Evolutionary conservation across 2,888 invertebrate genomes (phyloP).

Genomic region (Chalcosyrphus nemorum): DNA sequence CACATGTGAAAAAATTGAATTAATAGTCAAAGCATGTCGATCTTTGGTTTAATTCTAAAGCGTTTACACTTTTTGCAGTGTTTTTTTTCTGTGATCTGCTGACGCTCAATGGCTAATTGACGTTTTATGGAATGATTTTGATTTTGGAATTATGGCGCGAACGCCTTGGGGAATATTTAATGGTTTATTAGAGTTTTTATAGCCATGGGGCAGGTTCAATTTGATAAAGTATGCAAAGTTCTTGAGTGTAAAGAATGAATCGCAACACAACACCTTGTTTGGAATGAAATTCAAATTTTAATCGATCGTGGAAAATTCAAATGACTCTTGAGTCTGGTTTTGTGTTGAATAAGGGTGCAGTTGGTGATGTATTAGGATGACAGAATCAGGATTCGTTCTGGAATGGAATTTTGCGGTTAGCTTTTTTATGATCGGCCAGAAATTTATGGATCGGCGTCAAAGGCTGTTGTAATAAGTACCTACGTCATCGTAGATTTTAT

Average conservation of each 20-base stretch:
- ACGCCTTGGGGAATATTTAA: conserved; percentile 15
- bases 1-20: conserved; percentile 3
- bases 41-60: conserved; percentile 55
- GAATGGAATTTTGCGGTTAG: no score
- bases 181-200: conserved; percentile 11
- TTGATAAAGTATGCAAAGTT: background rate
- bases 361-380: no score
- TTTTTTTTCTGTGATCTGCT: conserved; percentile 19
- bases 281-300: conserved; percentile 13
- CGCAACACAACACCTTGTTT: background rate
- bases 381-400: no score
- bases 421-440: no score
- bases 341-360: no score
- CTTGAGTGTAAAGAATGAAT: conserved; percentile 23
- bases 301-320: background rate
- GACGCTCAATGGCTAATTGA: conserved; percentile 59
- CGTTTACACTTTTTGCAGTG: conserved; percentile 52
- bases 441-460: no score
- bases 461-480: no score
- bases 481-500: no score
- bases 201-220: background rate
- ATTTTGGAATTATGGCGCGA: conserved; percentile 14
- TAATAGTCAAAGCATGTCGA: conserved; percentile 34
- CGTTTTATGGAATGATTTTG: conserved; percentile 48
- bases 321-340: background rate